Percentiles rank a stretch among this genome's conserved stretches.
Evolutionary conservation across 2,888 invertebrate genomes (phyloP).

Genomic region (Kryphioiulus occultus): DNA sequence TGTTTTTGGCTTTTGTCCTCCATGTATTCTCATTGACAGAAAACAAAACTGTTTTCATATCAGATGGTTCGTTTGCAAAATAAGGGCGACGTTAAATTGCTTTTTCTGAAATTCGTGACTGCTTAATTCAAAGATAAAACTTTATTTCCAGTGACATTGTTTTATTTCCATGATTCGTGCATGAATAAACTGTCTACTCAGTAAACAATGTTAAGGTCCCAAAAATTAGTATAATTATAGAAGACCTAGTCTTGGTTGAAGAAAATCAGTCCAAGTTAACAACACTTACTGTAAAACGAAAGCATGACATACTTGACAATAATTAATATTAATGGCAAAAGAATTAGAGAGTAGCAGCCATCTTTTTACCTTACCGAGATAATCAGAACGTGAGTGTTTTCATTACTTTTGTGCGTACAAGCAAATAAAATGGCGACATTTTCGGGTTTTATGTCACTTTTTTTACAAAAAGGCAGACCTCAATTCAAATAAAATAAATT

Average conservation of each 20-base stretch:
- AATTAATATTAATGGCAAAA: not conserved
- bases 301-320: not conserved
- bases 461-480: not conserved
- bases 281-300: not conserved
- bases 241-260: not conserved
- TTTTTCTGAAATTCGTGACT: not conserved
- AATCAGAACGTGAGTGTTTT: not conserved
- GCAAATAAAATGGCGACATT: not conserved
- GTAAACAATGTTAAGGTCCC: slow-evolving; percentile 27
- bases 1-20: not conserved
- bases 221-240: slow-evolving; percentile 17
- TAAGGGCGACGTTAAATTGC: not conserved
- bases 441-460: not conserved
- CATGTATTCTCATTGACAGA: not conserved
- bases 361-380: not conserved
- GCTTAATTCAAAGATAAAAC: slow-evolving; percentile 1
- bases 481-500: not conserved
- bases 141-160: not conserved
- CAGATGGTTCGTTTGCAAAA: not conserved
- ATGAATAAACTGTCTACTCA: not conserved
- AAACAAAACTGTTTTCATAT: not conserved
- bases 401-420: not conserved
- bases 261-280: not conserved
- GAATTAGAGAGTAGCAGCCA: not conserved
- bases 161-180: not conserved